phyloP scores from a whole-genome alignment of 1,140 invertebrate species.

The Harpegnathos saltator region DNA sequence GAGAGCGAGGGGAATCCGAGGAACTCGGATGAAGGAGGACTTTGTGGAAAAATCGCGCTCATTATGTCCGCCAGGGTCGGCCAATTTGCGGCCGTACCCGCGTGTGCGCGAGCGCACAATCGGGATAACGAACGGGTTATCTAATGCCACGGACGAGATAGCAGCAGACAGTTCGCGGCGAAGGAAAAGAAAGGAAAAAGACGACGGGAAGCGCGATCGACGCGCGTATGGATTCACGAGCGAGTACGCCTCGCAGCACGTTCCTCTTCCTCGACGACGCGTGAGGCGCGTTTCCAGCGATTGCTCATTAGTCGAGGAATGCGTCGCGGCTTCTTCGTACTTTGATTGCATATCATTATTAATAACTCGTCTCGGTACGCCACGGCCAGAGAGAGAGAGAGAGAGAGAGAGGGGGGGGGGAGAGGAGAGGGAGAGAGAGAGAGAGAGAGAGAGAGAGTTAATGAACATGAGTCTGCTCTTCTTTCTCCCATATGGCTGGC shows the following conservation, averaged over 20 bases:
- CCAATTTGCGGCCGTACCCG: conserved; percentile 32
- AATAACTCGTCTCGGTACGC: conserved; percentile 56
- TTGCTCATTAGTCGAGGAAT: conserved; percentile 71
- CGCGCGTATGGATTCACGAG: not conserved
- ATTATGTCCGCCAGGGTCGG: not conserved
- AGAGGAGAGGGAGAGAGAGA: too few species aligned
- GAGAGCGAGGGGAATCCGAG: not conserved
- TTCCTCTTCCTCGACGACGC: not conserved
- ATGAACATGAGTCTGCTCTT: conserved; percentile 14
- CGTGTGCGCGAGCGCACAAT: conserved; percentile 4
- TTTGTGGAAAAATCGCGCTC: not conserved
- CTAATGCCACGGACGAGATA: not conserved
- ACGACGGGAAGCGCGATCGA: not conserved
- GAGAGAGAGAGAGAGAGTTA: conserved; percentile 24
- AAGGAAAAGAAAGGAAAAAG: not conserved
- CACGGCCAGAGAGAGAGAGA: too few species aligned
- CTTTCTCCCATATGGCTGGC: not conserved
- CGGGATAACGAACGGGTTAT: not conserved
- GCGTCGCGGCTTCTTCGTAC: conserved; percentile 61
- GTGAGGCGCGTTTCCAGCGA: conserved; percentile 57
- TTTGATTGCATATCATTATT: conserved; percentile 64
- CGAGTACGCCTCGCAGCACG: not conserved
- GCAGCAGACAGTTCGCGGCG: not conserved
- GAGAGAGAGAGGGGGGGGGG: too few species aligned
- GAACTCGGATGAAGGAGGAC: not conserved